A percentile compares a stretch with the other conserved stretches of the same genome.
Evolutionary conservation across 2,888 invertebrate species (phyloP).

Genomic region (Megaustenia siamemsis): DNA sequence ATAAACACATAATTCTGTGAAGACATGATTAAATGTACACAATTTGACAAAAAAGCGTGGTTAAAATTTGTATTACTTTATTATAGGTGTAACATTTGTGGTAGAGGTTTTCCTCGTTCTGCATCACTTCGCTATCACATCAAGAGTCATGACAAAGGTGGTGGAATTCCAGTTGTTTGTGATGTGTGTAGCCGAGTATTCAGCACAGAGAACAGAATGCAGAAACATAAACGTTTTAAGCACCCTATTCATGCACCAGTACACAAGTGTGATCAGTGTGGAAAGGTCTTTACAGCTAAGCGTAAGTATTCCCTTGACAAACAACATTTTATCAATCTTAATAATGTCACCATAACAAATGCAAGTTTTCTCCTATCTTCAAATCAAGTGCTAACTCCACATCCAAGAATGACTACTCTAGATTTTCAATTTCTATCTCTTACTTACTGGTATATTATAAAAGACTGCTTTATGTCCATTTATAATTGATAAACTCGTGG

Average conservation of each 20-base stretch:
- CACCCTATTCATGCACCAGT: slow-evolving; percentile 66
- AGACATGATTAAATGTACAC: not conserved
- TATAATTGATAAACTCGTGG: too few species aligned
- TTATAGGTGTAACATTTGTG: slow-evolving; percentile 65
- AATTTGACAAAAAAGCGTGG: not conserved
- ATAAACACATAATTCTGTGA: too few species aligned
- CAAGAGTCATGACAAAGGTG: slow-evolving; percentile 66
- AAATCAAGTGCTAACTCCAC: too few species aligned
- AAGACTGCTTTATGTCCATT: too few species aligned
- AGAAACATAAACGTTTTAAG: slow-evolving; percentile 66
- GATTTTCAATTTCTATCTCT: too few species aligned
- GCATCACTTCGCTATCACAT: slow-evolving; percentile 67
- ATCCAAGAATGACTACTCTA: too few species aligned
- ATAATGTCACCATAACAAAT: too few species aligned
- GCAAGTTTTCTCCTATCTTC: too few species aligned
- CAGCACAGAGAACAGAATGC: slow-evolving; percentile 64
- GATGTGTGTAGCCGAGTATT: slow-evolving; percentile 66
- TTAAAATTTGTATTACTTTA: not conserved
- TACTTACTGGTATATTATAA: too few species aligned
- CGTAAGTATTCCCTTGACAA: slow-evolving; percentile 58
- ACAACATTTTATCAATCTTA: too few species aligned
- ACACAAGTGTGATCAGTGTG: slow-evolving; percentile 67
- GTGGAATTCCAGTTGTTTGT: slow-evolving; percentile 64
- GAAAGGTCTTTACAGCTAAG: slow-evolving; percentile 66
- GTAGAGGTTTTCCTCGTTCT: slow-evolving; percentile 65